Evolutionary conservation across 2,113 vertebrate species (phyloP), one percentile per base, ranked within the genome.

Genomic region (Terrapene triunguis): DNA sequence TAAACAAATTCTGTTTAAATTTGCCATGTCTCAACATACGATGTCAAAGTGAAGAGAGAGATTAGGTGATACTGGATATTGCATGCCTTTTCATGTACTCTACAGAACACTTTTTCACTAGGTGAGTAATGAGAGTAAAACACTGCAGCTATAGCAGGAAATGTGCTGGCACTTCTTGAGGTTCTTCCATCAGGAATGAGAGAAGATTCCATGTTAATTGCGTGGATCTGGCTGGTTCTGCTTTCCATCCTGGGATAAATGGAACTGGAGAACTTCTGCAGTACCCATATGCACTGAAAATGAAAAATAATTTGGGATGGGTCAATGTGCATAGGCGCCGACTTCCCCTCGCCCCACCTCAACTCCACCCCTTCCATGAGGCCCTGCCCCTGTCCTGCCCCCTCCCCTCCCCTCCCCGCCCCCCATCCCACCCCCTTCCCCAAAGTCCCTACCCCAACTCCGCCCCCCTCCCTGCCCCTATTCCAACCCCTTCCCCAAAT

Each of bases 191-290:
- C 84, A 48, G 89, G 57, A 80, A n/a, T 12, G 59, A 85, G 22
- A 42, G 47, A n/a, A 13, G 10, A 53, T 53, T 59, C 76, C 51
- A 22, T 24, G 47, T 59, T 80, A 86, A 3, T 8, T 87, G 38
- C 10, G 14, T 69, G 62, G 24, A 5, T 59, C 50, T 86, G 78
- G 42, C 32, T 91, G 85, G 8, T 10, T 53, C 17, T 38, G 27
- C 72, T 89, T 91, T 80, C 93, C 85, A 89, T 92, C 48, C 35
- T 22, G 50, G 42, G 38, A 32, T 29, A 51, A 22, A 16, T 89
- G 94, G 88, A 98, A 53, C 83, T 94, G 97, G 78, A 98, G 98
- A 54, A 98, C 98, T 89, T 98, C 98, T 54, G 98, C 98, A 35
- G 95, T 97, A 65, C 98, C 98, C 27, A 98, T 89, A 62, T 48